These are phyloP conservation scores for Pangasius krempfi DNA, from an alignment of 2,797 vertebrate species.

Conservation along the genomic window DNA sequence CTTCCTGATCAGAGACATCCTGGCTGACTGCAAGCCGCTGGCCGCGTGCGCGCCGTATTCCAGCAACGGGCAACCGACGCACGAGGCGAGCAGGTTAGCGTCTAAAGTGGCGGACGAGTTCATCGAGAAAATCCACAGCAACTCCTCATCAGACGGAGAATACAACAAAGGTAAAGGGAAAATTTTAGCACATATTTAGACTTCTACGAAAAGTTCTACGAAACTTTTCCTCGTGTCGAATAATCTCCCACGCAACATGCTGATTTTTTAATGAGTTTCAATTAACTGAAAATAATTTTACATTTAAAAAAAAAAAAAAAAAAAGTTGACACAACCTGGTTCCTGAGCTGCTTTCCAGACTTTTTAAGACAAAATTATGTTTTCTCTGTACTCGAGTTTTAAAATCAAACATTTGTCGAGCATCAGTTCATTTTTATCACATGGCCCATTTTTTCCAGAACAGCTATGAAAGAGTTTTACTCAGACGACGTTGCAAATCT, in stretches of 20 bases:
- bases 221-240: background rate
- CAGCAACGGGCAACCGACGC: conserved; percentile 87
- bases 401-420: background rate
- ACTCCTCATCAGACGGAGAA: conserved; percentile 91
- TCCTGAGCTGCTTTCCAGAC: background rate
- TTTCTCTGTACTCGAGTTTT: background rate
- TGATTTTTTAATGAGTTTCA: background rate
- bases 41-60: conserved; percentile 97
- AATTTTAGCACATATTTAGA: background rate
- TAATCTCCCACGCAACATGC: background rate
- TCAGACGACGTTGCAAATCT: background rate
- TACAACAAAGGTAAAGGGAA: conserved; percentile 90
- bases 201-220: background rate
- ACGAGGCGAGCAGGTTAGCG: conserved; percentile 83
- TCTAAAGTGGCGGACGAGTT: conserved; percentile 89
- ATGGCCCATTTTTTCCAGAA: background rate
- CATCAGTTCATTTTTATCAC: background rate
- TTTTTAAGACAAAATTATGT: background rate
- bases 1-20: conserved; percentile 96
- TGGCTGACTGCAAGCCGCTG: conserved; percentile 95
- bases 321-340: background rate
- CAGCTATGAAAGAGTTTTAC: background rate
- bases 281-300: too few relatives aligned
- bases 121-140: conserved; percentile 91
- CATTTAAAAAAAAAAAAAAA: too few relatives aligned